Percentiles rank a stretch among this genome's conserved stretches.
Evolutionary conservation across 64 coral and sea anemone species (phyloP).

Genomic region (Hydrozoanthus tunicans): DNA sequence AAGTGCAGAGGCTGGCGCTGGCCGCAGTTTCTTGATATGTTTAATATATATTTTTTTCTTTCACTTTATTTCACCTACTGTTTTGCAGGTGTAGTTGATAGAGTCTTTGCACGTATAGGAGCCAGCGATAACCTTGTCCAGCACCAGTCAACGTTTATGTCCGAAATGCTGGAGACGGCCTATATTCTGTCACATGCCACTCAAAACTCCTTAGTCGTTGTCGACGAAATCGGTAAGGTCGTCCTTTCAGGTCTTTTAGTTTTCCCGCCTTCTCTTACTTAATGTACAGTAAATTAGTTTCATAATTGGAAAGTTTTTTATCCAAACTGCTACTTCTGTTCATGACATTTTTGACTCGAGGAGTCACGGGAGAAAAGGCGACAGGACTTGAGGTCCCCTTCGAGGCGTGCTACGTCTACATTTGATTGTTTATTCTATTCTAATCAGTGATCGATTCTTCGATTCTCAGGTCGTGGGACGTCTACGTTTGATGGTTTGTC

Average conservation of each 20-base stretch:
- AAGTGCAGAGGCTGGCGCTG: no score
- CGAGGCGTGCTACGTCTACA: no score
- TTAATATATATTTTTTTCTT: neutral
- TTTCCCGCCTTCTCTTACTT: neutral
- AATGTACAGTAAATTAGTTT: neutral
- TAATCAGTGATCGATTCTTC: no score
- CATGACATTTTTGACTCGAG: no score
- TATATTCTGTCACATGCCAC: constrained; percentile 86
- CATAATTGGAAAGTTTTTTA: neutral
- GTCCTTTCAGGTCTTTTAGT: neutral
- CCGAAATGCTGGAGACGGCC: constrained; percentile 88
- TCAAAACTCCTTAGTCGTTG: constrained; percentile 74
- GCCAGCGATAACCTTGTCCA: constrained; percentile 92
- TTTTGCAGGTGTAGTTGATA: constrained; percentile 71
- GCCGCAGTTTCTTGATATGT: no score
- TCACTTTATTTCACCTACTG: neutral
- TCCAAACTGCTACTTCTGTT: neutral
- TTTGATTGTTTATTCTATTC: no score
- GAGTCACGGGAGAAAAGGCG: no score
- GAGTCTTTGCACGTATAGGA: constrained; percentile 86
- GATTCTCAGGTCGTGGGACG: constrained; percentile 77
- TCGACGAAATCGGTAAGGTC: constrained; percentile 80
- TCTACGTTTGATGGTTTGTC: constrained; percentile 86
- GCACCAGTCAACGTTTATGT: constrained; percentile 92
- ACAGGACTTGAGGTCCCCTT: no score